Conservation (phyloP, 2,797 vertebrate genomes). For the Balearica regulorum region DNA sequence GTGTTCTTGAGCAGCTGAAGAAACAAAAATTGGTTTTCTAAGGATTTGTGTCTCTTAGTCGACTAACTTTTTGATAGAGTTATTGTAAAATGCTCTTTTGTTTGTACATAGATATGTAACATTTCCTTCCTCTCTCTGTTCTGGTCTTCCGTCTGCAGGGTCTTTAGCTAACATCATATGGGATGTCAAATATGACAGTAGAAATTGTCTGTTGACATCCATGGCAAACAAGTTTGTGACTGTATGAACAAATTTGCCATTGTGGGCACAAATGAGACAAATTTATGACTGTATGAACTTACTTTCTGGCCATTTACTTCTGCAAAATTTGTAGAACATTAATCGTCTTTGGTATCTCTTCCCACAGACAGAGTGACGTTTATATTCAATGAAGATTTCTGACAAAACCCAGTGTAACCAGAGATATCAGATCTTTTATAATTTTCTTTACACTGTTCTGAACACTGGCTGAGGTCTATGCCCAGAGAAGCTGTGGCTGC, state of each 20-base stretch:
- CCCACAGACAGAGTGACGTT: accelerated
- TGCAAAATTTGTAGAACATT: background rate
- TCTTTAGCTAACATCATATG: background rate
- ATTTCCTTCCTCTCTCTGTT: background rate
- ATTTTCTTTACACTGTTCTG: background rate
- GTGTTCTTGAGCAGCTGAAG: background rate
- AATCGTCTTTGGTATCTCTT: background rate
- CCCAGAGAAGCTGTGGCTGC: too few species aligned
- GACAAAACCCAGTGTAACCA: background rate
- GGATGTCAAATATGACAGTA: background rate
- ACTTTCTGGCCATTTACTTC: background rate
- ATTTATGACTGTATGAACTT: background rate
- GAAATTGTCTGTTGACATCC: background rate
- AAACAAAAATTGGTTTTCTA: background rate
- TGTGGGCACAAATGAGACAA: background rate
- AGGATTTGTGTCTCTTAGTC: background rate
- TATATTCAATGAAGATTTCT: background rate
- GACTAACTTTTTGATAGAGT: background rate
- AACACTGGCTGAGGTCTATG: background rate
- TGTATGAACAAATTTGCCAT: background rate
- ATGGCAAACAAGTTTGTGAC: background rate
- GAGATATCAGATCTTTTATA: background rate
- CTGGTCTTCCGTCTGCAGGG: background rate
- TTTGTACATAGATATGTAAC: background rate
- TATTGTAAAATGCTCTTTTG: background rate